Evolutionary conservation across 2,113 vertebrate species (phyloP), one percentile per base, ranked within the genome.

Genomic region (Orcinus orca): DNA sequence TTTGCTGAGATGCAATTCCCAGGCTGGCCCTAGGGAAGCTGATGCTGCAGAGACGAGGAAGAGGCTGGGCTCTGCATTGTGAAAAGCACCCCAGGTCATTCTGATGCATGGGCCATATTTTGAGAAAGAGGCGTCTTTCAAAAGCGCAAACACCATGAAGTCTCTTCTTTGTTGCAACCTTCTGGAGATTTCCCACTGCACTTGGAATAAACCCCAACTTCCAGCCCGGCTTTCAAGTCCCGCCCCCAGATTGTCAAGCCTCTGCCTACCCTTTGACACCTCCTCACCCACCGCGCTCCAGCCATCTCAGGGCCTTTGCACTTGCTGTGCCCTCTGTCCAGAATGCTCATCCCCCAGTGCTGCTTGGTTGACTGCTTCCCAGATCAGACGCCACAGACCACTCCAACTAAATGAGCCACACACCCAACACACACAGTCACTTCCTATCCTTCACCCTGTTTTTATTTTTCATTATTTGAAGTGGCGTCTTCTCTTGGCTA

Each of bases 291-390:
- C 58, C 23, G 36, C 36, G 25, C 8, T 47, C 41, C 67, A 86
- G 60, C 50, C 58, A 38, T 85, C 74, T 17, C 62, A 86, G 85
- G 68, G 53, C 90, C 93, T 93, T 89, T 44, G 84, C 83, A 74
- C 38, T 11, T 20, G 87, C 68, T 50, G 9, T 65, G 44, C 17
- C 38, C 62, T 79, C 76, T 50, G 20, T 44, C 74, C 82, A 47
- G 74, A 70, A 62, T 20, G 58, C 38, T 70, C 31, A 47, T 38
- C 8, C 31, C 55, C 25, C 21, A 18, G 38, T 11, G 1, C 11
- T 55, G 29, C 26, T 88, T 18, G 60, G 25, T 41, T 68, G 12
- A 38, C 50, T 38, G 26, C 26, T 88, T 88, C 68, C 41, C 36
- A 25, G 74, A 47, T 86, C 80, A 58, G 53, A 31, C 14, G 13